Conservation (phyloP, 1,140 invertebrate genomes). For the Venustaconcha ellipsiformis region DNA sequence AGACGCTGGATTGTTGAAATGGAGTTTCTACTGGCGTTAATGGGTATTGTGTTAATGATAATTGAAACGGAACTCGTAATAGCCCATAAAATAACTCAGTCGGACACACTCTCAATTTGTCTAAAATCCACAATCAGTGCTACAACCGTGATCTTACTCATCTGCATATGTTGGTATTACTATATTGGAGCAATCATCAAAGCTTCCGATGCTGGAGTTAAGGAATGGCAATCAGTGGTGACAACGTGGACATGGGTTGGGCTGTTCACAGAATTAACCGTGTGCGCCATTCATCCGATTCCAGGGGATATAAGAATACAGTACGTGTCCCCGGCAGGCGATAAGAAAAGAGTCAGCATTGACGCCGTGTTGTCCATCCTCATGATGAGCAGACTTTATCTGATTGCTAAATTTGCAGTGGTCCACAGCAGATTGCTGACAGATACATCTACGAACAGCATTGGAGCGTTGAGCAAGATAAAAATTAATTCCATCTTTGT, state of each 20-base stretch:
- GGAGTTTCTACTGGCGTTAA: constrained; percentile 39
- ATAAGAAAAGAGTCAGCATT: constrained; percentile 40
- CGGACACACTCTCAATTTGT: constrained; percentile 21
- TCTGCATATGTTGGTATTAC: constrained; percentile 41
- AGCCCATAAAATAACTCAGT: constrained; percentile 19
- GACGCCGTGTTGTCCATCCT: constrained; percentile 65
- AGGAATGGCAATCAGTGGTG: constrained; percentile 43
- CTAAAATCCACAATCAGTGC: constrained; percentile 37
- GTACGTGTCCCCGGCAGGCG: constrained; percentile 36
- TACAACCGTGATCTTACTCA: constrained; percentile 36
- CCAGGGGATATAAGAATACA: constrained; percentile 44
- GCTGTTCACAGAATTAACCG: constrained; percentile 36
- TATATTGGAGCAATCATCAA: constrained; percentile 45
- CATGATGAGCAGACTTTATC: constrained; percentile 66
- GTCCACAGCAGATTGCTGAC: constrained; percentile 65
- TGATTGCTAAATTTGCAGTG: constrained; percentile 55
- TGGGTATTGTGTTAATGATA: constrained; percentile 48
- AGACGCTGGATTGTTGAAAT: constrained; percentile 42
- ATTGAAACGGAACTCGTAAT: constrained; percentile 48
- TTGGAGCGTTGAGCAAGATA: constrained; percentile 66
- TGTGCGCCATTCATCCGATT: constrained; percentile 57
- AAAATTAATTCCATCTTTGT: constrained; percentile 64
- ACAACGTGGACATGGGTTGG: constrained; percentile 30
- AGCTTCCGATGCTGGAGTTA: constrained; percentile 48
- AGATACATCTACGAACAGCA: constrained; percentile 64